Conservation (phyloP, 1,140 invertebrate genomes). For the Nasonia vitripennis region DNA sequence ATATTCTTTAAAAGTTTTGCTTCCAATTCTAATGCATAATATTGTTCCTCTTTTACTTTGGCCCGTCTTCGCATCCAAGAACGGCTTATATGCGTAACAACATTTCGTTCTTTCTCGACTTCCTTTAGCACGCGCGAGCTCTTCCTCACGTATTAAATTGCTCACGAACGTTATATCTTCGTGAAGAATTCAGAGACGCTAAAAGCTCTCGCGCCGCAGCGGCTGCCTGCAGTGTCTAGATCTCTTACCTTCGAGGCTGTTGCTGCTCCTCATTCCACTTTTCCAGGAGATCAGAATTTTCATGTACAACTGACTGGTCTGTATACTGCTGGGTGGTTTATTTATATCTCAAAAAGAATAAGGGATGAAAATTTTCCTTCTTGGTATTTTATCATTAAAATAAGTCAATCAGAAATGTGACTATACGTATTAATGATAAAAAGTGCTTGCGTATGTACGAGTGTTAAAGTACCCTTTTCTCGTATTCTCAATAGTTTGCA, state of each 20-base stretch:
- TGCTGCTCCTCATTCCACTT: conserved; percentile 11
- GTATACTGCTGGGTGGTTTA: background rate
- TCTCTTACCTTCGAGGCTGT: background rate
- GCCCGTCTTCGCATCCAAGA: background rate
- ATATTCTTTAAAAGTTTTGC: background rate
- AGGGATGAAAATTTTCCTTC: too few species aligned
- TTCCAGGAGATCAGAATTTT: conserved; percentile 47
- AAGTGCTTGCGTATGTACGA: too few species aligned
- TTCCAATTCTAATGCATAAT: conserved; percentile 28
- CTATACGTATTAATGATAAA: too few species aligned
- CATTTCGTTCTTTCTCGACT: conserved; percentile 17
- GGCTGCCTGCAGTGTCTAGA: background rate
- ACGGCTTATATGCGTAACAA: conserved; percentile 3
- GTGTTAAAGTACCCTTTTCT: too few species aligned
- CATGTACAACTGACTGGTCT: conserved; percentile 30
- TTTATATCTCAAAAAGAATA: background rate
- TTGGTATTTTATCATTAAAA: too few species aligned
- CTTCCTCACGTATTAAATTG: conserved; percentile 48
- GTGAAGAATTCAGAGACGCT: conserved; percentile 62
- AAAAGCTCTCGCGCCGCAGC: conserved; percentile 55
- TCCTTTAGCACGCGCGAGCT: background rate
- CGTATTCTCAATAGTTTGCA: too few species aligned
- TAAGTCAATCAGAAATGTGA: too few species aligned
- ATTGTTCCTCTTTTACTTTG: background rate
- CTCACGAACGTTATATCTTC: conserved; percentile 56